Base-by-base conservation (phyloP, 2,888 invertebrate genomes). In the Eudasyphora cyanicolor region DNA sequence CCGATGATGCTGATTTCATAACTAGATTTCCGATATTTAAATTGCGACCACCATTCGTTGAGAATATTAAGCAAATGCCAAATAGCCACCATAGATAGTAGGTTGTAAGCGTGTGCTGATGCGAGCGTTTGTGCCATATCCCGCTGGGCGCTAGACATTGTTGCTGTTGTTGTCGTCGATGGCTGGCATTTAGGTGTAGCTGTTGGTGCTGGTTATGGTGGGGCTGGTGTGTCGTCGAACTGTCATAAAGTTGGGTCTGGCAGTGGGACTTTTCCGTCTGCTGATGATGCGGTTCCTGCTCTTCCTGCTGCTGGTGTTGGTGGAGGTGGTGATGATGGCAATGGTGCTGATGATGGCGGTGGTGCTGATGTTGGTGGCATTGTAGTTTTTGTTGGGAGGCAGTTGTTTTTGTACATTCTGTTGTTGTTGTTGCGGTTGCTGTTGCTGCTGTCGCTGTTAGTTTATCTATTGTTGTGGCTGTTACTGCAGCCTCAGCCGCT, bases 81-180 rank as follows among this genome's bases (percentile, higher is more conserved):
- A 90, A 89, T 76, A 90, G 84, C 90, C 91, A 91, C 87, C 89
- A 88, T 77, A 89, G 85, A 84, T 89, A 89, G 42, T 88, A 82
- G 71, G 88, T 88, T 84, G 88, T 86, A 82, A 87, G n/a, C n/a
- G n/a, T n/a, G n/a, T 85, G 51, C 79, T 79, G 45, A n/a, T 79
- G 74, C 38, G 84, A 79, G 51, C 76, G 70, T 27, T 77, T 82
- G 27, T 80, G 79, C 82, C 82, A 82, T 78, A 80, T 85, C 73
- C 80, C 79, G 75, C 81, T 81, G 74, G 77, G 82, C n/a, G n/a
- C n/a, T n/a, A n/a, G n/a, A n/a, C n/a, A n/a, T n/a, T n/a, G n/a
- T n/a, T n/a, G n/a, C 32, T 77, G 84, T 75, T 77, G 73, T 10
- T 19, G 67, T 21, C 49, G 78, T 19, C 60, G 62, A 21, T 79